Conservation (phyloP, 2,888 invertebrate genomes). For the Sipha maydis region DNA sequence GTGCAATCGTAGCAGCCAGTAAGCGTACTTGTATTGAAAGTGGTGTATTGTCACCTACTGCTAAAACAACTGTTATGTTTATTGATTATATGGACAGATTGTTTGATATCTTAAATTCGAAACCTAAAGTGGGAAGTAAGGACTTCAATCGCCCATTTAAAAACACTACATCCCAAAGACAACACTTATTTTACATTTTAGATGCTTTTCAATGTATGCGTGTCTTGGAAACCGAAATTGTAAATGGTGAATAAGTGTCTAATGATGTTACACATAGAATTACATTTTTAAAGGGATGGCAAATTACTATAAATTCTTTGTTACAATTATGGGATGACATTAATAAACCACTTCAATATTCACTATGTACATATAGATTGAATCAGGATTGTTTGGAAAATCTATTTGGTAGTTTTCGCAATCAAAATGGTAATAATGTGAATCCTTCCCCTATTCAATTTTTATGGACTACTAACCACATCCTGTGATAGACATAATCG, state of each 20-base stretch:
- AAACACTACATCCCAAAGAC: neutral
- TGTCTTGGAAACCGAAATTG: neutral
- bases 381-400: too few species aligned
- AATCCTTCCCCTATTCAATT: conserved; percentile 40
- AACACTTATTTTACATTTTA: conserved; percentile 21
- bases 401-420: neutral
- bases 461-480: too few species aligned
- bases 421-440: conserved; percentile 18
- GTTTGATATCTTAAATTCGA: conserved; percentile 36
- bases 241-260: neutral
- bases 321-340: conserved; percentile 30
- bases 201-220: neutral
- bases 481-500: too few species aligned
- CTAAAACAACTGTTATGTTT: neutral
- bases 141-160: conserved; percentile 18
- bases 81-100: conserved; percentile 29
- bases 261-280: neutral
- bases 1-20: conserved; percentile 15
- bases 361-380: conserved; percentile 13
- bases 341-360: neutral
- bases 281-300: conserved; percentile 36
- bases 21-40: neutral
- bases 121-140: neutral
- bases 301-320: conserved; percentile 15
- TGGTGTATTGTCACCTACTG: neutral